A percentile compares a stretch with the other conserved stretches of the same genome.
These are phyloP conservation scores for Hippocampus guttulatus DNA, from an alignment of 2,113 vertebrate species.

Conservation along the genomic window DNA sequence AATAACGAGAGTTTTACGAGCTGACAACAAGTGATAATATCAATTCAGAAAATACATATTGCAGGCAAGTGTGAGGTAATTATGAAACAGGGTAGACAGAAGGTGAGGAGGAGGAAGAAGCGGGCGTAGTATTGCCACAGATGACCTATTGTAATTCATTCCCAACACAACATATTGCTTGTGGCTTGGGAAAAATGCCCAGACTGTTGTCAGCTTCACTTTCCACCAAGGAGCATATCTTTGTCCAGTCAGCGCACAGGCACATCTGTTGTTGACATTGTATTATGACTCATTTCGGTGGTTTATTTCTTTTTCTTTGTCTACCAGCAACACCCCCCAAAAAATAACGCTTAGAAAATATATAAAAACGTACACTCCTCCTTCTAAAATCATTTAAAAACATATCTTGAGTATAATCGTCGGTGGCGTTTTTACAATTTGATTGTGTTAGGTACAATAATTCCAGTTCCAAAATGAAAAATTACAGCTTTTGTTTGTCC, in stretches of 20 bases:
- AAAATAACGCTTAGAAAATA: background rate
- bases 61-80: conserved; percentile 1
- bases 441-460: background rate
- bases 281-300: background rate
- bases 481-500: conserved; percentile 8
- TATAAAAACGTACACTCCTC: background rate
- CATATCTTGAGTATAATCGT: background rate
- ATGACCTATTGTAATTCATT: conserved; percentile 5
- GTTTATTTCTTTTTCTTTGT: background rate
- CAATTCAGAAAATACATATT: background rate
- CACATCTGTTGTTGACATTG: background rate
- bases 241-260: background rate
- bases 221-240: background rate
- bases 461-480: background rate
- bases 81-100: conserved; percentile 1
- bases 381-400: background rate
- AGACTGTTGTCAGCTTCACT: conserved; percentile 2
- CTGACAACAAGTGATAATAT: background rate
- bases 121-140: background rate
- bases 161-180: conserved; percentile 3
- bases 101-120: conserved; percentile 7
- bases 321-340: background rate
- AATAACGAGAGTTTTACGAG: background rate
- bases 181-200: conserved; percentile 1
- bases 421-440: background rate